These are phyloP conservation scores for Genyomyrus donnyi DNA, from an alignment of 2,113 vertebrate genomes.

Conservation along the genomic window DNA sequence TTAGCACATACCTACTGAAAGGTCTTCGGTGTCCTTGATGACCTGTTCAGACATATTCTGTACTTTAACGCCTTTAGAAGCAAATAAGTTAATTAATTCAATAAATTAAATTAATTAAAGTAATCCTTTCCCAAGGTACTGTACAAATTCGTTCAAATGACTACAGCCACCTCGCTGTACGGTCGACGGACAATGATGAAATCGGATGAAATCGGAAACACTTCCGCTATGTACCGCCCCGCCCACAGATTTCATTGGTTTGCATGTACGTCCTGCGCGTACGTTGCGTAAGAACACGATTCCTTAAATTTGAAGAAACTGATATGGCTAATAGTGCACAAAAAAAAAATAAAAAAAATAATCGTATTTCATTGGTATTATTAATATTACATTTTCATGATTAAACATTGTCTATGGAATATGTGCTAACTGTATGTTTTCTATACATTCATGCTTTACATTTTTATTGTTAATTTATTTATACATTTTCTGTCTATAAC, in stretches of 20 bases:
- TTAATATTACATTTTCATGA: not conserved
- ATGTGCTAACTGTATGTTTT: not conserved
- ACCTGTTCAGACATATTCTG: conserved; percentile 1
- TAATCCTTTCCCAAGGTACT: not conserved
- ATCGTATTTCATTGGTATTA: not conserved
- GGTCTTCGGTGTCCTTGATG: not conserved
- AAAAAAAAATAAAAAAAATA: not conserved
- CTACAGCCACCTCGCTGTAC: not conserved
- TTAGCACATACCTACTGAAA: conserved; percentile 4
- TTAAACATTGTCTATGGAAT: not conserved
- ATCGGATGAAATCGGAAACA: not conserved
- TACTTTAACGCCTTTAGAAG: not conserved
- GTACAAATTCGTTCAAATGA: not conserved
- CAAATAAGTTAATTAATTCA: not conserved
- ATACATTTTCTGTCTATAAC: not conserved
- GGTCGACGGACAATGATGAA: not conserved
- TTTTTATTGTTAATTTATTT: not conserved
- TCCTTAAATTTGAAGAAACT: not conserved
- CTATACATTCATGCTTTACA: not conserved
- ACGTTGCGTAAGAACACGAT: not conserved
- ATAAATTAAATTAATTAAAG: not conserved
- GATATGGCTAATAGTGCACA: not conserved
- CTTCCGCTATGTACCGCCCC: not conserved
- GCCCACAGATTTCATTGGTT: not conserved
- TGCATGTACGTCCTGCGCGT: not conserved